Percentiles rank a stretch among this genome's conserved stretches.
Evolutionary conservation across 2,888 invertebrate species (phyloP).

Genomic region (Leptopilina drosophilae): DNA sequence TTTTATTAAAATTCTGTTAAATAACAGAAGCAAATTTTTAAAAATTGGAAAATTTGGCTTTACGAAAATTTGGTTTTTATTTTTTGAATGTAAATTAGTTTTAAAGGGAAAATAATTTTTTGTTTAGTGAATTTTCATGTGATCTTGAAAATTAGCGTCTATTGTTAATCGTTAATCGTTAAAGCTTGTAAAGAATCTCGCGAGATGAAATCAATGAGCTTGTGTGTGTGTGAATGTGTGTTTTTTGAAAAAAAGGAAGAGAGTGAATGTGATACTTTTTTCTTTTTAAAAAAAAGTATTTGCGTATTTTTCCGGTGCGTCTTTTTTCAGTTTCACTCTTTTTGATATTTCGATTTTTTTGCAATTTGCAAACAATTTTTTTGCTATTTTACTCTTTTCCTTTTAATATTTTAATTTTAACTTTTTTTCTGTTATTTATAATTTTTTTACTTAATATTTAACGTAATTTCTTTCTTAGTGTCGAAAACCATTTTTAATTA

Average conservation of each 20-base stretch:
- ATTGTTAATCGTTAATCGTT: constrained; percentile 38
- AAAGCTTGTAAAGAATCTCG: constrained; percentile 35
- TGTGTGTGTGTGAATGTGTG: neutral
- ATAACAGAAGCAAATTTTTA: too few relatives aligned
- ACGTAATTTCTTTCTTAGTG: too few relatives aligned
- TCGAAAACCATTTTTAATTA: too few relatives aligned
- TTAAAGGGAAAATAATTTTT: neutral
- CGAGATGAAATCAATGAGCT: constrained; percentile 11
- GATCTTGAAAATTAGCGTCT: neutral
- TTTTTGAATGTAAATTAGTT: too few relatives aligned
- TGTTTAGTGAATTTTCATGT: neutral
- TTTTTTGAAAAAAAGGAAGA: neutral
- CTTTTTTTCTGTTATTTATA: too few relatives aligned
- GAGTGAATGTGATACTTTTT: constrained; percentile 19
- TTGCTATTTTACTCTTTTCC: too few relatives aligned
- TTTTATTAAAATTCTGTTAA: neutral
- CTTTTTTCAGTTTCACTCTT: neutral
- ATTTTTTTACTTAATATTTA: too few relatives aligned
- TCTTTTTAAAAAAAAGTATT: neutral
- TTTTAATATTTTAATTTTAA: too few relatives aligned
- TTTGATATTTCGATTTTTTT: too few relatives aligned
- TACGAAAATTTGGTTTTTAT: too few relatives aligned
- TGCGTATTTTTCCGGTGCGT: constrained; percentile 15
- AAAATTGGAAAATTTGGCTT: too few relatives aligned
- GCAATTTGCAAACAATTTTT: too few relatives aligned